Evolutionary conservation across 2,797 vertebrate genomes (phyloP).

Genomic region (Pantherophis alleghaniensis): DNA sequence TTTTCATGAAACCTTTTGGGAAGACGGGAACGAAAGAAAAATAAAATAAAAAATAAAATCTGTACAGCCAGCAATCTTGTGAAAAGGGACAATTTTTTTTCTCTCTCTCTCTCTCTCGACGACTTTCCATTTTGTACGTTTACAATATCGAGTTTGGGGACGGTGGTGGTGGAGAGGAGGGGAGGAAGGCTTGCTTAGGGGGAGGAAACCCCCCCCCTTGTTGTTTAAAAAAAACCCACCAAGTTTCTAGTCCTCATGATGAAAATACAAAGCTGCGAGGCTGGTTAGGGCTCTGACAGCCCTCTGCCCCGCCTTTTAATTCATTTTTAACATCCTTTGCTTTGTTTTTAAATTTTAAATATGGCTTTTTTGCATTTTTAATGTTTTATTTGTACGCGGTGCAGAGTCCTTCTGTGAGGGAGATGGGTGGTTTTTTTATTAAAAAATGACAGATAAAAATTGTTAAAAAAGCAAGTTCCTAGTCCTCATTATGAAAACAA

Average conservation of each 20-base stretch:
- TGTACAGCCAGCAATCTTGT: not conserved
- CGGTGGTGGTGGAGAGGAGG: not conserved
- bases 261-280: not conserved
- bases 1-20: conserved; percentile 17
- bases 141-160: not conserved
- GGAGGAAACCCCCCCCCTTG: accelerated
- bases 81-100: not conserved
- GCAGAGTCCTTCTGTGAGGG: not conserved
- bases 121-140: not conserved
- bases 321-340: not conserved
- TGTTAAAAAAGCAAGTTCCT: not conserved
- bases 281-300: not conserved
- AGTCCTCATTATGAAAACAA: not conserved
- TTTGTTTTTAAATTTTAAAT: not conserved
- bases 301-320: not conserved
- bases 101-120: too few species aligned
- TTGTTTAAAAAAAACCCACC: not conserved
- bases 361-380: not conserved
- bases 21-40: not conserved
- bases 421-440: not conserved
- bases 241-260: not conserved
- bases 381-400: not conserved
- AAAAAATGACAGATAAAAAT: too few species aligned
- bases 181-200: not conserved
- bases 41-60: not conserved